phyloP scores from a whole-genome alignment of 2,113 vertebrate species.

The Gorsachius goisagi region DNA sequence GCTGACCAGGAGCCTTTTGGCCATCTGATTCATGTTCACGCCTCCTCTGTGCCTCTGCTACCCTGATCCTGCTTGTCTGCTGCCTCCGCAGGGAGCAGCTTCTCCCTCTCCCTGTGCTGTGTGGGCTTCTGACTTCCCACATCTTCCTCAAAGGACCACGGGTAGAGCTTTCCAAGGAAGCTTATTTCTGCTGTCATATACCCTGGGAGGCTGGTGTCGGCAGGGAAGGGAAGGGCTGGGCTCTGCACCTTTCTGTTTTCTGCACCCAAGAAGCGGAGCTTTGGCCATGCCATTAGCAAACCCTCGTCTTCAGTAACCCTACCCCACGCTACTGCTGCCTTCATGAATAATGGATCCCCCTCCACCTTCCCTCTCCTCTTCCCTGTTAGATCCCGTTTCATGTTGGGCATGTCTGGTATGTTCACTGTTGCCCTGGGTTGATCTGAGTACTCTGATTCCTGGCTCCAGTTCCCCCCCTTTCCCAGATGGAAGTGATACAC shows the following conservation, averaged over 20 bases:
- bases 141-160: not conserved
- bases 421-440: not conserved
- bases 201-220: accelerated
- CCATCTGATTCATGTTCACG: accelerated
- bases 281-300: not conserved
- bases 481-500: not conserved
- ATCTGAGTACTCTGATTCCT: not conserved
- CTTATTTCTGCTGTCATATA: not conserved
- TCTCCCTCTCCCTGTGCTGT: not conserved
- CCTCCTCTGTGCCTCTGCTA: not conserved
- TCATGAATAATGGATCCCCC: constrained; percentile 50
- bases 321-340: not conserved
- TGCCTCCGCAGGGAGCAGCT: not conserved
- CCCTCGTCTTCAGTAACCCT: constrained; percentile 30
- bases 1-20: not conserved
- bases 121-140: not conserved
- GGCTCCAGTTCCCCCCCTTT: not conserved
- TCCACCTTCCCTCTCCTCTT: constrained; percentile 14
- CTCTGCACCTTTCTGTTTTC: not conserved
- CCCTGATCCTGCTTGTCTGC: not conserved
- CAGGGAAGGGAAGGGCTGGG: not conserved
- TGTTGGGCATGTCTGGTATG: not conserved
- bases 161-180: not conserved
- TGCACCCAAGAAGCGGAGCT: not conserved
- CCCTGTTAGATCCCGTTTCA: constrained; percentile 32